Percentiles rank a stretch among this genome's conserved stretches.
These are phyloP conservation scores for Acleris laterana DNA, from an alignment of 2,888 invertebrate species.

Conservation along the genomic window DNA sequence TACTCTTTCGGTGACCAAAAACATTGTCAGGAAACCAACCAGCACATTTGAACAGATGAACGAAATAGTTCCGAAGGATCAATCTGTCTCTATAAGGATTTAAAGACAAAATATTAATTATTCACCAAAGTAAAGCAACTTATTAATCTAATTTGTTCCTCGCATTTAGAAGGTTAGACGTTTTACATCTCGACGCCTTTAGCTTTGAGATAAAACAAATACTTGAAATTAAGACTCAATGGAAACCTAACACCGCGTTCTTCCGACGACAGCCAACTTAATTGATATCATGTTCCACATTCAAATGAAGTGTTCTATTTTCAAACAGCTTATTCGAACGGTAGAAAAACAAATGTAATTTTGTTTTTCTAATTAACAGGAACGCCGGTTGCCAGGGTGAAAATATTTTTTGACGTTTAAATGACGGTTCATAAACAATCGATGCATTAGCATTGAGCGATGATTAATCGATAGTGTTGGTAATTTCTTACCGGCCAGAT, in stretches of 20 bases:
- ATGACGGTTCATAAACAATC: constrained; percentile 52
- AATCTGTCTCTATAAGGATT: too few species aligned
- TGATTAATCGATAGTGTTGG: constrained; percentile 58
- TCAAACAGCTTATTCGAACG: constrained; percentile 45
- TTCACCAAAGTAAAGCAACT: too few species aligned
- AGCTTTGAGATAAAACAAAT: constrained; percentile 24
- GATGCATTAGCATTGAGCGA: constrained; percentile 67
- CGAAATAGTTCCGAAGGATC: too few species aligned
- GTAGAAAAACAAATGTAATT: constrained; percentile 39
- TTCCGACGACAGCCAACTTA: constrained; percentile 68
- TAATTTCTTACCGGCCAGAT: constrained; percentile 41
- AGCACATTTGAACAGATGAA: too few species aligned
- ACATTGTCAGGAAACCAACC: too few species aligned
- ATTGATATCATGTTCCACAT: constrained; percentile 75
- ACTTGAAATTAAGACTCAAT: constrained; percentile 55
- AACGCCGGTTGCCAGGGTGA: constrained; percentile 54
- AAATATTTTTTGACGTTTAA: constrained; percentile 55
- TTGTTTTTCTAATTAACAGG: constrained; percentile 37
- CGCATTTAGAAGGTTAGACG: neutral
- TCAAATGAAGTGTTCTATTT: constrained; percentile 68
- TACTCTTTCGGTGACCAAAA: too few species aligned
- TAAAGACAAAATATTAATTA: neutral
- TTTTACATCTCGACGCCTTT: constrained; percentile 22
- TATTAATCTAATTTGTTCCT: too few species aligned
- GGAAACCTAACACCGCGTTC: constrained; percentile 58